Conservation (phyloP, 2,888 invertebrate species). For the Rhopalosiphum nymphaeae region DNA sequence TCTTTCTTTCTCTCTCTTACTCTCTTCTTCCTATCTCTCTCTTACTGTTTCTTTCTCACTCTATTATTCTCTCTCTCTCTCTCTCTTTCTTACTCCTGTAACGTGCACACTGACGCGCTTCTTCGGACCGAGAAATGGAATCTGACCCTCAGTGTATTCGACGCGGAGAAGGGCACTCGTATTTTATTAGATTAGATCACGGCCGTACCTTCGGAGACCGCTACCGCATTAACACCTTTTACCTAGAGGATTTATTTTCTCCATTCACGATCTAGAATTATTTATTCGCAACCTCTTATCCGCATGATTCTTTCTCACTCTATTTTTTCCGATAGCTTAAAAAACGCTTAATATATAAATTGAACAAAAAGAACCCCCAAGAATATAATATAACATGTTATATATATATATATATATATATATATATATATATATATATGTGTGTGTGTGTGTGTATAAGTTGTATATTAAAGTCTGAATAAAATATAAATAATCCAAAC, state of each 20-base stretch:
- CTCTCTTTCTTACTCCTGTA: background rate
- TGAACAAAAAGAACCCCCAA: background rate
- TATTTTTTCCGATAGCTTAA: constrained; percentile 23
- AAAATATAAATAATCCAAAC: background rate
- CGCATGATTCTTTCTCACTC: background rate
- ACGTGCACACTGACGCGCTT: background rate
- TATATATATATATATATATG: background rate
- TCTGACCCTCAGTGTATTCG: constrained; percentile 24
- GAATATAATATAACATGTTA: background rate
- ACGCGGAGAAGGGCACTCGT: constrained; percentile 30
- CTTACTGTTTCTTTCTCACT: background rate
- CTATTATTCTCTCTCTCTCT: background rate
- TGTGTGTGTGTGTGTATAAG: no score
- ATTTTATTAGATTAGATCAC: constrained; percentile 64
- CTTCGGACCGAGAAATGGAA: constrained; percentile 48
- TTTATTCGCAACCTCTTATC: constrained; percentile 39
- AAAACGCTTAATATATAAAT: constrained; percentile 25
- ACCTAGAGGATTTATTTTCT: constrained; percentile 57
- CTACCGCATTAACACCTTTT: constrained; percentile 60
- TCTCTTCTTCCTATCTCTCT: background rate
- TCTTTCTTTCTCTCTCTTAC: background rate
- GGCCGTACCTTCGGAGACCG: constrained; percentile 45
- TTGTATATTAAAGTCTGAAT: background rate
- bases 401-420: background rate
- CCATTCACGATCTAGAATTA: constrained; percentile 27